A percentile compares a stretch with the other conserved stretches of the same genome.
Evolutionary conservation across 2,888 invertebrate genomes (phyloP).

Genomic region (Entomobrya proxima): DNA sequence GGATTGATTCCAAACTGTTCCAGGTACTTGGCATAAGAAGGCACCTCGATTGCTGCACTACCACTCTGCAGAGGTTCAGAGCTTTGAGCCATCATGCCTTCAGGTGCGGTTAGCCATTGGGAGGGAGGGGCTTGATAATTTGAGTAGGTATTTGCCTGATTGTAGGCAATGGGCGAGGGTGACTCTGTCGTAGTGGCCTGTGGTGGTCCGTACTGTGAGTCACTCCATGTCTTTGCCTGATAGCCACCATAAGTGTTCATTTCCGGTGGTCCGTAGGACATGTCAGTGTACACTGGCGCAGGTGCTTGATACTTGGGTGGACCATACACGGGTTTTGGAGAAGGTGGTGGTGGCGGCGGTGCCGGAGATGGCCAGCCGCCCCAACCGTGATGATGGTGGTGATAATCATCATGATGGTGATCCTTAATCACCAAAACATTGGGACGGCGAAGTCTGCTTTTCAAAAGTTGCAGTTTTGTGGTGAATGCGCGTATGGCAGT

Average conservation of each 20-base stretch:
- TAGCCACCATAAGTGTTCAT: not conserved
- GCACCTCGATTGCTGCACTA: not conserved
- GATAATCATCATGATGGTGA: not conserved
- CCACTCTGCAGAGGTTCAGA: not conserved
- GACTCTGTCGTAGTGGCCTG: no score
- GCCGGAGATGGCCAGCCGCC: not conserved
- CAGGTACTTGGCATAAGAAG: constrained; percentile 32
- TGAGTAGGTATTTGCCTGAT: not conserved
- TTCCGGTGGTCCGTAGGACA: constrained; percentile 21
- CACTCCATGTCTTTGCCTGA: not conserved
- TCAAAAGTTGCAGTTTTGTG: not conserved
- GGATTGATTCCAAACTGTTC: constrained; percentile 32
- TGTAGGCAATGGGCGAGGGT: constrained; percentile 5
- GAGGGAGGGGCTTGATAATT: not conserved
- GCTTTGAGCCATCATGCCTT: not conserved
- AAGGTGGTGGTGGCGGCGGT: not conserved
- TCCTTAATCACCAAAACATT: constrained; percentile 7
- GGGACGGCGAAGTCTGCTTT: not conserved
- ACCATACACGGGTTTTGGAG: constrained; percentile 15
- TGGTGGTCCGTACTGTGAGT: not conserved
- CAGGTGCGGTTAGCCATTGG: not conserved
- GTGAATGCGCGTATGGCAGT: not conserved
- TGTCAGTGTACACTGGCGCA: not conserved
- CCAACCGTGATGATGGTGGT: constrained; percentile 16
- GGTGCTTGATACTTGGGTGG: not conserved